Conservation (phyloP, 1,140 invertebrate species). For the Pachyrhynchus sulphureomaculatus region DNA sequence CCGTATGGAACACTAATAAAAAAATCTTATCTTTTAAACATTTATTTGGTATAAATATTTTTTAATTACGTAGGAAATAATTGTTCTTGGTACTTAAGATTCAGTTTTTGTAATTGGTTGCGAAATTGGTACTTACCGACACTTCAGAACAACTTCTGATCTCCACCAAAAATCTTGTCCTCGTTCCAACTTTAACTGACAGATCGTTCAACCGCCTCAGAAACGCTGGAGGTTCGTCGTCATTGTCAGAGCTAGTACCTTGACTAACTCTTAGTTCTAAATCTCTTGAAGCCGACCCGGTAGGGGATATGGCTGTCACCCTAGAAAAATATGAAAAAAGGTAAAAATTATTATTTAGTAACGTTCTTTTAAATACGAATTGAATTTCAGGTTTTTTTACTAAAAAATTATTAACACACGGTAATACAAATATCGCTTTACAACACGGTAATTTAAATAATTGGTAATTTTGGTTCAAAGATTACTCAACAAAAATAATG, state of each 20-base stretch:
- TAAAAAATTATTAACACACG: too few species aligned
- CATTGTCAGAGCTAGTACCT: conserved; percentile 50
- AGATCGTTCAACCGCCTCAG: conserved; percentile 74
- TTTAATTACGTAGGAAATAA: too few species aligned
- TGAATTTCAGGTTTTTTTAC: background rate
- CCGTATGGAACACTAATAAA: too few species aligned
- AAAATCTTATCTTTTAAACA: too few species aligned
- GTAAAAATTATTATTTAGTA: background rate
- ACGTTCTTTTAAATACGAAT: too few species aligned
- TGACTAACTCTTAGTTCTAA: conserved; percentile 48
- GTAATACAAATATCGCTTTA: too few species aligned
- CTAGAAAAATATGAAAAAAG: conserved; percentile 1
- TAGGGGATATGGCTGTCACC: conserved; percentile 57
- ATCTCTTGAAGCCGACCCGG: conserved; percentile 49
- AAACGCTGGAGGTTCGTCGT: conserved; percentile 75
- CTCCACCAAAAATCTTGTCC: conserved; percentile 80
- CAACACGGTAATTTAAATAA: too few species aligned
- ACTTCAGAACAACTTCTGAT: conserved; percentile 74
- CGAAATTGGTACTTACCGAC: conserved; percentile 72
- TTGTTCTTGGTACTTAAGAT: too few species aligned
- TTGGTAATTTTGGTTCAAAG: too few species aligned
- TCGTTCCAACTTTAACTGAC: conserved; percentile 81
- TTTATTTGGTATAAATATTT: too few species aligned
- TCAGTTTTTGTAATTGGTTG: too few species aligned
- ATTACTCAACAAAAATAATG: too few species aligned